Conservation (phyloP, 35 echinoderm and acorn worm genomes). For the Anneissia japonica region DNA sequence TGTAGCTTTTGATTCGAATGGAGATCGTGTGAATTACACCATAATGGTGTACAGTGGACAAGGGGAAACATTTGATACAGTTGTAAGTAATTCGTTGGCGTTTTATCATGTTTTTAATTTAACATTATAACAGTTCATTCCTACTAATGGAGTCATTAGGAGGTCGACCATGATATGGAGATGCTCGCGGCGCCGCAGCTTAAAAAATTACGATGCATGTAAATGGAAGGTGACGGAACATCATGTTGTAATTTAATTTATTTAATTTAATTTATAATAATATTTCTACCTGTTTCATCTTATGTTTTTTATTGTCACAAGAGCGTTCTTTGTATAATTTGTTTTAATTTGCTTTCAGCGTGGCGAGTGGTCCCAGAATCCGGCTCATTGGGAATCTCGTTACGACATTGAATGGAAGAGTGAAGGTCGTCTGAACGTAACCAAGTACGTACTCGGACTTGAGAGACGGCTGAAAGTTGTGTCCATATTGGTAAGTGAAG, state of each 20-base stretch:
- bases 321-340: too few species aligned
- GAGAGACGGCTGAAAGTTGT: constrained; percentile 54
- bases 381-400: constrained; percentile 27
- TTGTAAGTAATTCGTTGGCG: constrained; percentile 1
- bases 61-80: constrained; percentile 32
- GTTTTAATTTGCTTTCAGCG: constrained; percentile 29
- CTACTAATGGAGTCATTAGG: too few species aligned
- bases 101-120: not conserved
- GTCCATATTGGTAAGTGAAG: constrained; percentile 49
- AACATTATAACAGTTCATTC: not conserved
- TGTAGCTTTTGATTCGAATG: constrained; percentile 45
- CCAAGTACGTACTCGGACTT: constrained; percentile 32
- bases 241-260: too few species aligned
- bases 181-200: too few species aligned
- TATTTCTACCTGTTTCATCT: too few species aligned
- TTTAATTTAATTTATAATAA: too few species aligned
- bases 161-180: too few species aligned
- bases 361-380: constrained; percentile 64
- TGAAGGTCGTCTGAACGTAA: constrained; percentile 48
- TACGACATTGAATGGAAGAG: constrained; percentile 36
- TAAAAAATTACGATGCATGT: too few species aligned
- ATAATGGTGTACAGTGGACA: constrained; percentile 78
- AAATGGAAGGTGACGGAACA: too few species aligned
- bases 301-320: too few species aligned
- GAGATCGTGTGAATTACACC: constrained; percentile 71